Evolutionary conservation across 2,797 vertebrate genomes (phyloP).

Genomic region (Triplophysa bombifrons): DNA sequence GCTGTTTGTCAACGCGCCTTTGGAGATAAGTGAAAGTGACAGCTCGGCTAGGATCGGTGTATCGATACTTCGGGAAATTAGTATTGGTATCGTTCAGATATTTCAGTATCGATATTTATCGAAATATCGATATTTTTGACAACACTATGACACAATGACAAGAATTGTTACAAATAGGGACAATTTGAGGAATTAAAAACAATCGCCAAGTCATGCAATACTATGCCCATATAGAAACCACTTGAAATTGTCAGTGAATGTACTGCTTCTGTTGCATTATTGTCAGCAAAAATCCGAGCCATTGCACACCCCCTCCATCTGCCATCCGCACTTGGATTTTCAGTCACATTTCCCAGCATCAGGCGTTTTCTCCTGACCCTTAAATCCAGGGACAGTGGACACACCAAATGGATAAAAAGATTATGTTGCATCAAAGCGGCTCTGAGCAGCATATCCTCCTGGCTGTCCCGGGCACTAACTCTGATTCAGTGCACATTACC

Average conservation of each 20-base stretch:
- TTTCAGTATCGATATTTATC: no score
- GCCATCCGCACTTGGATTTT: conserved; percentile 35
- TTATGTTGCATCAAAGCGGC: conserved; percentile 36
- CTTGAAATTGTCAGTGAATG: not conserved
- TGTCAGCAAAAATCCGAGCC: not conserved
- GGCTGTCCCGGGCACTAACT: conserved; percentile 5
- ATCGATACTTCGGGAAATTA: no score
- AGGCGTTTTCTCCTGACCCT: conserved; percentile 42
- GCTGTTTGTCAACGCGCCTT: no score
- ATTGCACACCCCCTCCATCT: conserved; percentile 19
- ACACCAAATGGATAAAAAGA: conserved; percentile 55
- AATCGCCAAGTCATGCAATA: no score
- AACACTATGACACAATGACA: not conserved
- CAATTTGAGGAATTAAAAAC: not conserved
- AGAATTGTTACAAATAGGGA: not conserved
- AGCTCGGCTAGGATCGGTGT: no score
- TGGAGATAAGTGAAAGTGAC: no score
- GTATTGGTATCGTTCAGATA: no score
- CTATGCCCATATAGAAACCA: not conserved
- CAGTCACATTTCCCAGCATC: conserved; percentile 38
- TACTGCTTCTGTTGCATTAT: not conserved
- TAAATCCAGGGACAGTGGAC: conserved; percentile 44
- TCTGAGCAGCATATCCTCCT: conserved; percentile 23
- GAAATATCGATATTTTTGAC: no score
- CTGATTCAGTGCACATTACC: not conserved